Evolutionary conservation across 2,888 invertebrate species (phyloP).

Genomic region (Eumacrocentrus americanus): DNA sequence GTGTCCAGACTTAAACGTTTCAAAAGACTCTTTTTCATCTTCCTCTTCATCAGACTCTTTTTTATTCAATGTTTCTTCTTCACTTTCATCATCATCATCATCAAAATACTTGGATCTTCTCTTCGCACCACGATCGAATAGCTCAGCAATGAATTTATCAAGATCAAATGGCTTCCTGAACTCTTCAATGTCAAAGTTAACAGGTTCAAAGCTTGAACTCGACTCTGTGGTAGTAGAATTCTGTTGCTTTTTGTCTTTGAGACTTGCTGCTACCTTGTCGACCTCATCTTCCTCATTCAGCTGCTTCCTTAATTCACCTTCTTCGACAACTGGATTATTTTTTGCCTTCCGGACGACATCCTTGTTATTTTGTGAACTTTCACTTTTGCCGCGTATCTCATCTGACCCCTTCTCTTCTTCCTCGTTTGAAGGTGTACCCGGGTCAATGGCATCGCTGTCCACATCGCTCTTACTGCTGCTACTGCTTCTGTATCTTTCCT

Average conservation of each 20-base stretch:
- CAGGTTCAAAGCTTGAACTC: constrained; percentile 22
- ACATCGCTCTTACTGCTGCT: constrained; percentile 11
- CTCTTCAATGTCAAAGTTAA: constrained; percentile 45
- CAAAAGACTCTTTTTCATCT: neutral
- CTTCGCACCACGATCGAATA: constrained; percentile 27
- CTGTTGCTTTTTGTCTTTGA: neutral
- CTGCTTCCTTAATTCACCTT: constrained; percentile 12
- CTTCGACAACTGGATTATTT: constrained; percentile 1
- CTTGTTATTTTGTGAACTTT: constrained; percentile 26
- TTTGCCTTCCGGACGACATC: constrained; percentile 13
- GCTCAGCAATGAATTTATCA: constrained; percentile 37
- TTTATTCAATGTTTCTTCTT: neutral
- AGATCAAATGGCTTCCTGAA: constrained; percentile 46
- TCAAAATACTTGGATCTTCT: constrained; percentile 31
- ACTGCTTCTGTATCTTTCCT: constrained; percentile 15
- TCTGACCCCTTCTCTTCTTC: constrained; percentile 24
- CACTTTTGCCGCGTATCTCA: constrained; percentile 24
- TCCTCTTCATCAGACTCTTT: too few species aligned
- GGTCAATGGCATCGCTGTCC: constrained; percentile 39
- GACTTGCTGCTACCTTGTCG: constrained; percentile 55
- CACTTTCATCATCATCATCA: constrained; percentile 45
- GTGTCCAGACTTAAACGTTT: constrained; percentile 19
- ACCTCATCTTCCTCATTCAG: constrained; percentile 27
- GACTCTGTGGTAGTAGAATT: constrained; percentile 11
- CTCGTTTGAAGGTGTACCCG: constrained; percentile 33